Percentiles rank a stretch among this genome's conserved stretches.
These are phyloP conservation scores for Apamea sordens DNA, from an alignment of 2,888 invertebrate species.

Conservation along the genomic window DNA sequence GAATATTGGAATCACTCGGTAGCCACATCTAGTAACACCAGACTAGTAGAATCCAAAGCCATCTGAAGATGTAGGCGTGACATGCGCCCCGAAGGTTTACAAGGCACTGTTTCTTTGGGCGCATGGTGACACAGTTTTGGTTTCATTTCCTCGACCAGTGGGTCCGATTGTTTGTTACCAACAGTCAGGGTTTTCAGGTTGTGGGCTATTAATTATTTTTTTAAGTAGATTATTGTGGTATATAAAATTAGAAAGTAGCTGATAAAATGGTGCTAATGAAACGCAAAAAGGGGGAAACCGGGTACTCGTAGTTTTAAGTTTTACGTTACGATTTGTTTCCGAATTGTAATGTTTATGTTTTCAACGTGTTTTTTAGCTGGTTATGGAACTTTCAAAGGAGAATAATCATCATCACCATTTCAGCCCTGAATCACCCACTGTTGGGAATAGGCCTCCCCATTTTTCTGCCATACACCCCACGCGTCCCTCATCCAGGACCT, in stretches of 20 bases:
- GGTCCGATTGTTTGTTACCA: constrained; percentile 71
- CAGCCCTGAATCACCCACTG: no score
- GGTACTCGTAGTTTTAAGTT: constrained; percentile 68
- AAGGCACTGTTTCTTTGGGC: not conserved
- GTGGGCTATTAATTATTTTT: constrained; percentile 69
- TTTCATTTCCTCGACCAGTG: not conserved
- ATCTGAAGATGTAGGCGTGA: not conserved
- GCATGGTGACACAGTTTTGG: not conserved
- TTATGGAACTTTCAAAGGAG: not conserved
- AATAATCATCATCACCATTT: not conserved
- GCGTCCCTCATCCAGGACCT: no score
- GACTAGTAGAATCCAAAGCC: not conserved
- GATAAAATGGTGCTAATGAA: constrained; percentile 84
- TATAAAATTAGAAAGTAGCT: constrained; percentile 72
- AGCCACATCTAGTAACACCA: not conserved
- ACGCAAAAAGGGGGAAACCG: constrained; percentile 75
- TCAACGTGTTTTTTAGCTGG: not conserved
- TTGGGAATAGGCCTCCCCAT: no score
- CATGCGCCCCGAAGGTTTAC: not conserved
- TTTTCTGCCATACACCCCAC: no score
- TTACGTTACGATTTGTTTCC: constrained; percentile 6
- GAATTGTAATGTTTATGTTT: constrained; percentile 17
- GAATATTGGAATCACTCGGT: not conserved
- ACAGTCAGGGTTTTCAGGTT: constrained; percentile 80
- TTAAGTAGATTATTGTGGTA: constrained; percentile 8